Conservation (phyloP, 1,140 invertebrate genomes). For the Plectrocnemia conspersa region DNA sequence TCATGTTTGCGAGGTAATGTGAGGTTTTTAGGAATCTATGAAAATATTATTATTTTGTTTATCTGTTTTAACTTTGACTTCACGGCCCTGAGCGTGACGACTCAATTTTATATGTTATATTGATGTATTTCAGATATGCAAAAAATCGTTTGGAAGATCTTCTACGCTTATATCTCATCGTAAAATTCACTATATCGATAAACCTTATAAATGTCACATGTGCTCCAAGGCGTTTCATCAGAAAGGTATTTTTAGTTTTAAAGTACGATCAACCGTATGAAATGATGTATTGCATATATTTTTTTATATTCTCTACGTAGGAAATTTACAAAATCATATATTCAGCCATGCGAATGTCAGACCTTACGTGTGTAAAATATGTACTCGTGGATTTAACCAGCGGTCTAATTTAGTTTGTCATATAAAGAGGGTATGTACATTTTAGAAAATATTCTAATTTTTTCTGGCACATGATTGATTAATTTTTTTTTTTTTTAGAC, state of each 20-base stretch:
- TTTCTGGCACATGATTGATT: too few species aligned
- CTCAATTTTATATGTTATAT: neutral
- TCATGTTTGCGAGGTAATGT: slow-evolving; percentile 64
- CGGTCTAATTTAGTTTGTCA: slow-evolving; percentile 1
- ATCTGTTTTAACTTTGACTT: too few species aligned
- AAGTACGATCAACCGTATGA: neutral
- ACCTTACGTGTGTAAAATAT: slow-evolving; percentile 1
- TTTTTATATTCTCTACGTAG: neutral
- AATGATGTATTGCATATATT: neutral
- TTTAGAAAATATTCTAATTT: too few species aligned
- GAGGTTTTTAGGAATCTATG: too few species aligned
- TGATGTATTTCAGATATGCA: slow-evolving; percentile 52
- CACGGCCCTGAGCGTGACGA: too few species aligned
- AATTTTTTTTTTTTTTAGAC: too few species aligned
- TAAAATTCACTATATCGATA: slow-evolving; percentile 66
- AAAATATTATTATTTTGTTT: neutral
- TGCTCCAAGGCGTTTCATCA: slow-evolving; percentile 74
- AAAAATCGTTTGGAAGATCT: slow-evolving; percentile 70
- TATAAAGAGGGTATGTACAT: slow-evolving; percentile 7
- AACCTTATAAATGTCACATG: slow-evolving; percentile 65
- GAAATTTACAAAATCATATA: slow-evolving; percentile 10
- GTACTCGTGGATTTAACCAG: slow-evolving; percentile 1
- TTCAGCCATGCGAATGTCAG: neutral
- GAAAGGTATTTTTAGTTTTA: slow-evolving; percentile 54
- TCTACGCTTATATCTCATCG: slow-evolving; percentile 70